Base-by-base conservation (phyloP, 2,888 invertebrate genomes). In the Lamellibrachia columna region DNA sequence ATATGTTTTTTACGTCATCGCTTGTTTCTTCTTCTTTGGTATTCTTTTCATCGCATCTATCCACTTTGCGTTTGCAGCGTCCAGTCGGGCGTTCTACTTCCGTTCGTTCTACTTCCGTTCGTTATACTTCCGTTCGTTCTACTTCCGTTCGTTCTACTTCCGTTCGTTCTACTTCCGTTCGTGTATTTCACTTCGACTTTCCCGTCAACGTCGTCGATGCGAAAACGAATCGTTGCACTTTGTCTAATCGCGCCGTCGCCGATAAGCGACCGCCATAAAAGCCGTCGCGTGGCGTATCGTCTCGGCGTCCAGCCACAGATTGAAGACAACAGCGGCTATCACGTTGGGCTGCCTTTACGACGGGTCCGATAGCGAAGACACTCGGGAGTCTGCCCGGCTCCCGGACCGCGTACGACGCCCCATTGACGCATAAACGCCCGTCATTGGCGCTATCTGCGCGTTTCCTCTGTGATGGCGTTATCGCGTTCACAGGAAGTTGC, bases 401-500 rank as follows among this genome's bases (percentile, higher is more conserved):
- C 75, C 75, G 15, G 75, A 11, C 75, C 22, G 15, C 75, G 75
- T 22, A 15, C 75, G 75, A 75, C 75, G 75, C 22, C 75, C 75
- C 22, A 75, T 75, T 75, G 75, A 75, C 75, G 75, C 75, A 75
- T 75, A 75, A 75, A 75, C 75, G 75, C 75, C 15, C 22, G 75
- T 75, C 75, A 15, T 22, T 22, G 6, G 22, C 75, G 75, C 75
- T 75, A 75, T 75, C 75, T 75, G 22, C 75, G 15, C 75, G 75
- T 22, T 75, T 75, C 75, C 75, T 75, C 75, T 75, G 15, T 75
- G 75, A 4, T 15, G 75, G 2, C 22, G 75, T 75, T 75, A 75
- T 75, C 75, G 75, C 75, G 75, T 75, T 75, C 75, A 75, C 75
- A 75, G 75, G 75, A 75, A 75, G 75, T 75, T 75, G 75, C 75